These are phyloP conservation scores for Boulengeromyrus knoepffleri DNA, from an alignment of 2,113 vertebrate species.

Conservation along the genomic window DNA sequence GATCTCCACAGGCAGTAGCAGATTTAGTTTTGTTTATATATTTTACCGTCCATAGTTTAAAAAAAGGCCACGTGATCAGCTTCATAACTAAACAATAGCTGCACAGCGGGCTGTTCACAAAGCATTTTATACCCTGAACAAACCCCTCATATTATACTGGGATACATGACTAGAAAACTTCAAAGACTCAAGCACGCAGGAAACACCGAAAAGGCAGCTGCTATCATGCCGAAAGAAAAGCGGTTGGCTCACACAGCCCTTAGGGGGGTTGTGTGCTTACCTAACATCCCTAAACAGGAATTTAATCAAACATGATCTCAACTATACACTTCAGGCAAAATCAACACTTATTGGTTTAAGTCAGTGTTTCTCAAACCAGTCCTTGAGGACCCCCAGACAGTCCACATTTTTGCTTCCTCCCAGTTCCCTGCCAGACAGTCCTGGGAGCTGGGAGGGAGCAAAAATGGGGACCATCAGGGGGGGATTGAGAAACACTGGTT, in stretches of 20 bases:
- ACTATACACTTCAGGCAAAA: not conserved
- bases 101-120: not conserved
- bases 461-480: not conserved
- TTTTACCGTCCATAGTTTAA: not conserved
- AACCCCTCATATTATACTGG: not conserved
- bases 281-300: not conserved
- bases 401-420: not conserved
- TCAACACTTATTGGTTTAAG: not conserved
- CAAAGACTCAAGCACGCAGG: not conserved
- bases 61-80: not conserved
- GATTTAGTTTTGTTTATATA: not conserved
- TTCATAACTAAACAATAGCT: not conserved
- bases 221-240: not conserved
- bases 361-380: not conserved
- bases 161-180: not conserved
- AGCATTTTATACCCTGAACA: not conserved
- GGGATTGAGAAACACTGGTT: not conserved
- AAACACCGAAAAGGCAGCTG: not conserved
- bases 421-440: not conserved
- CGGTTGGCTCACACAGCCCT: not conserved
- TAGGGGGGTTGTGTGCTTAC: not conserved
- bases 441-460: not conserved
- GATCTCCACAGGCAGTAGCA: not conserved
- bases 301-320: not conserved
- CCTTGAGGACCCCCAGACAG: not conserved